Evolutionary conservation across 2,888 invertebrate species (phyloP).

Genomic region (Tridacna crocea): DNA sequence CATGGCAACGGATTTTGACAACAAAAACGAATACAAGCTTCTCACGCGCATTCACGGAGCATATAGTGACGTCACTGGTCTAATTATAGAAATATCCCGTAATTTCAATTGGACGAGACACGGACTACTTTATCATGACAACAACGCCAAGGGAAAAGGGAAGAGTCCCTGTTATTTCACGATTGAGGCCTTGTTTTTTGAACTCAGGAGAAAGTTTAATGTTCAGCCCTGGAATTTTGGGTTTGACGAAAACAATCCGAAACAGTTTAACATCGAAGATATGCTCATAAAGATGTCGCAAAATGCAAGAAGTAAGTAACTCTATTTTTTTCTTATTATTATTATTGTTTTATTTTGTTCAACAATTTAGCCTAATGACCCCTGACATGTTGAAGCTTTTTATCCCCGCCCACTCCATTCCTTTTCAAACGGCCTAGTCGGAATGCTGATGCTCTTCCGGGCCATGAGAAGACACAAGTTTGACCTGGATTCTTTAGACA

Average conservation of each 20-base stretch:
- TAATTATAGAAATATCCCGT: slow-evolving; percentile 66
- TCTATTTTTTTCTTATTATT: not conserved
- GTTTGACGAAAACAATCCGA: slow-evolving; percentile 27
- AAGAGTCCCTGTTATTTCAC: slow-evolving; percentile 88
- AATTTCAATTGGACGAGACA: slow-evolving; percentile 74
- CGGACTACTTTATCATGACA: slow-evolving; percentile 74
- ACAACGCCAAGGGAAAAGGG: slow-evolving; percentile 46
- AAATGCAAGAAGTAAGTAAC: slow-evolving; percentile 33
- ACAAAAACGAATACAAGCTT: slow-evolving; percentile 87
- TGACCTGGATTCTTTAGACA: too few relatives aligned
- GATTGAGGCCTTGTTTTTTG: slow-evolving; percentile 88
- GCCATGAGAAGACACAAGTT: too few relatives aligned
- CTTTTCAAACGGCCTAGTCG: not conserved
- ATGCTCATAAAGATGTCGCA: slow-evolving; percentile 38
- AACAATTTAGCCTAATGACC: too few relatives aligned
- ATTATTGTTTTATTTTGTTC: not conserved
- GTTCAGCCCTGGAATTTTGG: slow-evolving; percentile 10
- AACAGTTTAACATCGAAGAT: slow-evolving; percentile 17
- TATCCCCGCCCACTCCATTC: not conserved
- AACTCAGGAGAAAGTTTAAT: not conserved
- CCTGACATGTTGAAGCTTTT: too few relatives aligned
- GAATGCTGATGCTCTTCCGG: too few relatives aligned
- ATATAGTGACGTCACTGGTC: slow-evolving; percentile 73
- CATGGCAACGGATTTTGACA: slow-evolving; percentile 78
- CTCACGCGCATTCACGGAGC: slow-evolving; percentile 86